Conservation (phyloP, 37 sponge, comb jelly and placozoan genomes). For the Bolinopsis microptera region DNA sequence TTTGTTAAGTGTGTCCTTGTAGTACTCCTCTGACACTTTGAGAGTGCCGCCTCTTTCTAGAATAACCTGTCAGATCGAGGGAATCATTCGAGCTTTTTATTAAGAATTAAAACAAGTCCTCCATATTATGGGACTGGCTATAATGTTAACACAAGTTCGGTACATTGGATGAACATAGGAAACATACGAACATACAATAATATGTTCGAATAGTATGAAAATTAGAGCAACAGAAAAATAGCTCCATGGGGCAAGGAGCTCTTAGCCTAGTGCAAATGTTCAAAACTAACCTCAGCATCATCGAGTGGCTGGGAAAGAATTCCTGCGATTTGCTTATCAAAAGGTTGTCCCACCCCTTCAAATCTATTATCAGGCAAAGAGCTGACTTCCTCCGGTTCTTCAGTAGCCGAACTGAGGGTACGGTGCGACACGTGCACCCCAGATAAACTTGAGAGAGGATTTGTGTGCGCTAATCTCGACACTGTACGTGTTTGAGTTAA, state of each 20-base stretch:
- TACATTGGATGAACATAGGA: too few relatives aligned
- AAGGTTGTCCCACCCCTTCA: slow-evolving; percentile 35
- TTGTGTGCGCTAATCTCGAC: background rate
- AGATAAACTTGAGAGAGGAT: background rate
- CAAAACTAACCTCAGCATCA: slow-evolving; percentile 14
- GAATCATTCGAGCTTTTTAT: too few relatives aligned
- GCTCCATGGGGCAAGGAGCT: too few relatives aligned
- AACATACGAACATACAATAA: background rate
- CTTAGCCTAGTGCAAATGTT: too few relatives aligned
- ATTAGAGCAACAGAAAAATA: too few relatives aligned
- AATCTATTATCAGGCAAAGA: slow-evolving; percentile 7
- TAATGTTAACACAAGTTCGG: too few relatives aligned
- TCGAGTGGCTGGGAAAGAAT: background rate
- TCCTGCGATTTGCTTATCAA: slow-evolving; percentile 5
- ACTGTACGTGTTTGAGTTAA: background rate
- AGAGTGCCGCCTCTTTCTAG: slow-evolving; percentile 25
- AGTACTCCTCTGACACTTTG: slow-evolving; percentile 6
- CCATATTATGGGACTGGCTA: too few relatives aligned
- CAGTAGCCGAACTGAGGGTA: background rate
- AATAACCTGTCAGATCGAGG: slow-evolving; percentile 3
- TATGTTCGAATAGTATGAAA: background rate
- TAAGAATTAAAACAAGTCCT: too few relatives aligned
- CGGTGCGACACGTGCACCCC: background rate
- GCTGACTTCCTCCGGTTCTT: background rate
- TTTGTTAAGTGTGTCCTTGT: background rate